Evolutionary conservation across 2,113 vertebrate species (phyloP), one percentile per base, ranked within the genome.

Genomic region (Machaerirhynchus nigripectus): DNA sequence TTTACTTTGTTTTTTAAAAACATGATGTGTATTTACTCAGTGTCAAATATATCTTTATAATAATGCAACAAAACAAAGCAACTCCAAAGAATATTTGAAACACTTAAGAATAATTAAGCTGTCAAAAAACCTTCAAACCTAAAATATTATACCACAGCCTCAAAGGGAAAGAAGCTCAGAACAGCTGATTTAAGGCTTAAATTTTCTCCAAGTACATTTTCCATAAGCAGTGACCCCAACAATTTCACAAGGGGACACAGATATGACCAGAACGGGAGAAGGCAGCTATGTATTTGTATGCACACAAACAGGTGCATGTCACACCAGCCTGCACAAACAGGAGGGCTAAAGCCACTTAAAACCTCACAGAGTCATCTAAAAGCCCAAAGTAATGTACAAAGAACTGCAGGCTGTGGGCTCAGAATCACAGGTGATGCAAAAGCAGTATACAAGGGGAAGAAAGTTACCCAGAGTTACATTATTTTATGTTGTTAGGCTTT

Each of bases 51-150:
- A 1, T 56, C 52, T 57, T 87, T 46, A 69, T 46, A 63, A 69
- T 42, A 85, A 85, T 35, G 59, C 35, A 84, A 87, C 16, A 82
- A 85, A 87, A 78, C 49, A 95, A 81, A 87, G 18, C 15, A 65
- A 65, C 9, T 69, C 20, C 33, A 83, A 85, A 85, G 46, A 69
- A 59, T 87, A 33, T n/a, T 67, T 80, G 27, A 86, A 67, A 42
- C 44, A 55, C 16, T 69, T 64, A 40, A 50, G 33, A 85, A 71
- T 53, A 75, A 93, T 68, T 68, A 89, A 27, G 49, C 11, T 44
- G 22, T 10, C 44, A 11, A 70, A 88, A 86, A 64, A 8, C 19
- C 31, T 12, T 28, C 26, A 53, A 60, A 23, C 2, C 5, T 35
- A 75, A 83, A 88, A 71, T 12, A 52, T 23, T 33, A 64, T 33